These are phyloP conservation scores for Cephus pulcher DNA, from an alignment of 2,888 invertebrate genomes.

Conservation along the genomic window DNA sequence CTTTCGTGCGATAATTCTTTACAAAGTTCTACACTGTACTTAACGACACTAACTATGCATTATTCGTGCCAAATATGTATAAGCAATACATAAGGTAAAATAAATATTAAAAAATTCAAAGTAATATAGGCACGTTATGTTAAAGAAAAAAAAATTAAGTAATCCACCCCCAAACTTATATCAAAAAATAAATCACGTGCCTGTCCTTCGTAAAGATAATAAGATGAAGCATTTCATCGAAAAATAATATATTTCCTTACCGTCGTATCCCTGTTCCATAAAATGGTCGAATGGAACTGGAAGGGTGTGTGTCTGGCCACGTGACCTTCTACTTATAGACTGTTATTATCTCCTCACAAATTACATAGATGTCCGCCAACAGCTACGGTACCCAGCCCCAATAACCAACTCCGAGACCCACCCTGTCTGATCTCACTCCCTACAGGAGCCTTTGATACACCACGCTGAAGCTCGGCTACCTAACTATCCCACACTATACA, in stretches of 20 bases:
- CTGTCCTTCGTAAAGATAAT: neutral
- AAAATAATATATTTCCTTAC: neutral
- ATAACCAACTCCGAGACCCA: slow-evolving; percentile 25
- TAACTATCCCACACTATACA: slow-evolving; percentile 33
- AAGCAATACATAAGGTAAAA: too few relatives aligned
- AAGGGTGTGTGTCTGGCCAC: neutral
- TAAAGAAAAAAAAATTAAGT: neutral
- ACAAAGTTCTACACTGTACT: too few relatives aligned
- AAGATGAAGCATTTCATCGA: neutral
- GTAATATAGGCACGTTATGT: neutral
- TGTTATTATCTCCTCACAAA: slow-evolving; percentile 49
- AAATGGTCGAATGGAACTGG: neutral
- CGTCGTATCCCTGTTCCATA: neutral
- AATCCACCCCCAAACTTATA: neutral
- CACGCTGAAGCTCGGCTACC: slow-evolving; percentile 21
- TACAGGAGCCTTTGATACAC: neutral
- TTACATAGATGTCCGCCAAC: slow-evolving; percentile 32
- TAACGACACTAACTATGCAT: too few relatives aligned
- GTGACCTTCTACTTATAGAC: slow-evolving; percentile 11
- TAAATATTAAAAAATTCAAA: neutral
- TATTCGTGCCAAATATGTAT: too few relatives aligned
- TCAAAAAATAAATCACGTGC: neutral
- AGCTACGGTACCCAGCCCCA: slow-evolving; percentile 34
- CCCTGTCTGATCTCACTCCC: neutral
- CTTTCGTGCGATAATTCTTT: too few relatives aligned